A percentile compares a stretch with the other conserved stretches of the same genome.
These are phyloP conservation scores for Neoaliturus tenellus DNA, from an alignment of 2,888 invertebrate species.

Conservation along the genomic window DNA sequence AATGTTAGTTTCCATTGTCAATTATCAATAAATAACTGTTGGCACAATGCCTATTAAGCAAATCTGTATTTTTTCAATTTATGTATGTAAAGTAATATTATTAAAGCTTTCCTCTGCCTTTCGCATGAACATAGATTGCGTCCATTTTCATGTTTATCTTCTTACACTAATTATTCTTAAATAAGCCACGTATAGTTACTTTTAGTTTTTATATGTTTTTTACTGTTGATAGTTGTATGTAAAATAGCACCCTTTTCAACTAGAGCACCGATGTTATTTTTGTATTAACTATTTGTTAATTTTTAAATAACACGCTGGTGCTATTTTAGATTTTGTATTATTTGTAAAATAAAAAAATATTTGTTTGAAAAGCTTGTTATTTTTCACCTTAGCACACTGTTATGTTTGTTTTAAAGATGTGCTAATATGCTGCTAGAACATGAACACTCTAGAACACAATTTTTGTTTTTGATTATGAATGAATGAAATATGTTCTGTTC, in stretches of 20 bases:
- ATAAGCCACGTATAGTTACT: background rate
- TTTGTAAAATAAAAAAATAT: conserved; percentile 51
- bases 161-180: background rate
- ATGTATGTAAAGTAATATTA: no score
- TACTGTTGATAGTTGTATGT: background rate
- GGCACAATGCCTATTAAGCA: no score
- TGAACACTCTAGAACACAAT: no score
- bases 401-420: background rate
- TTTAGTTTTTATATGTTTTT: background rate
- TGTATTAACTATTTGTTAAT: conserved; percentile 36
- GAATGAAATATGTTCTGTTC: no score
- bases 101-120: background rate
- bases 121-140: conserved; percentile 49
- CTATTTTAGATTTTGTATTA: conserved; percentile 41
- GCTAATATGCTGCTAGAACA: background rate
- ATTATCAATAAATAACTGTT: background rate
- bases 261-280: conserved; percentile 48
- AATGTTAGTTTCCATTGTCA: background rate
- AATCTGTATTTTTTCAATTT: no score
- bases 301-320: conserved; percentile 40
- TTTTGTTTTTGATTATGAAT: no score
- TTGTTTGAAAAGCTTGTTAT: conserved; percentile 34
- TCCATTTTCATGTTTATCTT: background rate
- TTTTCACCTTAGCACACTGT: conserved; percentile 1
- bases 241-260: conserved; percentile 31